Base-by-base conservation (phyloP, 2,797 vertebrate species). In the Galaxias olidus region DNA sequence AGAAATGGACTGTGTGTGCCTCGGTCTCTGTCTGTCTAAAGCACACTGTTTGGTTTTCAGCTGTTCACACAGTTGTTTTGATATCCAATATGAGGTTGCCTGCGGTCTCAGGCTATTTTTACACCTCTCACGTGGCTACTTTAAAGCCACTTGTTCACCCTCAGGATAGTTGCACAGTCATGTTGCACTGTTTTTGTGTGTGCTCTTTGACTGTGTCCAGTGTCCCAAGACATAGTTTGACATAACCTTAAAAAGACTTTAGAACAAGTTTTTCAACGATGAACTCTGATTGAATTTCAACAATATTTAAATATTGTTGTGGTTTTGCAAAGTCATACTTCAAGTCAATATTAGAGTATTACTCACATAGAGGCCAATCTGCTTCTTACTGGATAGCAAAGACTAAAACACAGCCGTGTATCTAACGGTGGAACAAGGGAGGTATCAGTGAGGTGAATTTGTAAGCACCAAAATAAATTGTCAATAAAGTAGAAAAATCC, bases 71-170 rank as follows among this genome's bases (percentile, higher is more conserved):
- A 62, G 69, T 82, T 92, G 91, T 92, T 92, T 89, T 91, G 90
- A 87, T 83, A 89, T 87, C 81, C 17, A 63, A 82, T 84, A 88
- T 70, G 86, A 85, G 68, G 81, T 80, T 83, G 82, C 83, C 84
- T 61, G 67, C 69, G 74, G 78, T 71, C 79, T 86, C 80, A 87
- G 84, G 78, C 88, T 93, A 93, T 94, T 93, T 93, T 89, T 90
- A 87, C 76, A 66, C 65, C 74, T 84, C 82, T 85, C 85, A 81
- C 85, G 85, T 81, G 88, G 64, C 45, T 69, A 66, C 76, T 86
- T 18, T 60, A 82, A 71, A 66, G 49, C 76, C 74, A 71, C 56
- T 30, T 69, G 63, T 80, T 80, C 70, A 74, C 74, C 73, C 73
- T 45, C 59, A 63, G 73, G 54, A 65, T 69, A 71, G 64, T 59